Evolutionary conservation across 64 coral and sea anemone genomes (phyloP), one percentile per base, ranked within the genome.

Genomic region (Montipora efflorescens): DNA sequence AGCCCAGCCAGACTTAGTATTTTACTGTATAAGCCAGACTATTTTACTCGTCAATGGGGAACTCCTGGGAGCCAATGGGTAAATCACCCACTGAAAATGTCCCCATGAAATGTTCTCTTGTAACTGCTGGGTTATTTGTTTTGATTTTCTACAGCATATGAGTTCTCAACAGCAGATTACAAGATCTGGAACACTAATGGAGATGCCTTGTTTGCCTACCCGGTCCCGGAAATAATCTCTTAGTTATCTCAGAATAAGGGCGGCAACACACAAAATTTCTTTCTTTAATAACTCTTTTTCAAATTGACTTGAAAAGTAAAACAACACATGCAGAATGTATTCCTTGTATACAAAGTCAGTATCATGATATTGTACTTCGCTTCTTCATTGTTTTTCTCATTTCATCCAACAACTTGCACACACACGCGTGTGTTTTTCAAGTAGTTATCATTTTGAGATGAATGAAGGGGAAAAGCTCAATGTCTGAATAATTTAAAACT

Each of bases 101-200:
- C 36, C 36, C 36, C 36, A 64, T 16, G 8, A 12, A 64, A 14
- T 64, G 61, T 8, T 57, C 25, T 82, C 14, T 82, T 19, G 2
- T 69, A 84, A 64, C 11, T 8, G 43, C 21, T 64, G 9, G 9
- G 6, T 11, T 11, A 8, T 13, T 48, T 4, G 12, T 66, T 79
- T 87, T 87, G 76, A 94, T 59, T 73, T 23, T 68, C 52, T 4
- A 49, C 84, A 99, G 98, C 88, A 19, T 89, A 62, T 28, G 98
- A 99, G 59, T 96, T 96, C 79, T 92, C 87, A 25, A 75, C 98
- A 28, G 89, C 86, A 12, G 98, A 99, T 55, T 99, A 96, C 92
- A 99, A 99, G 74, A 95, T 99, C 53, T 99, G 98, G 98, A 99
- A 99, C 79, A 94, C 95, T 4, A 88, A 91, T 92, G 95, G 98